Evolutionary conservation across 2,113 vertebrate genomes (phyloP).

Genomic region (Rafetus swinhoei): DNA sequence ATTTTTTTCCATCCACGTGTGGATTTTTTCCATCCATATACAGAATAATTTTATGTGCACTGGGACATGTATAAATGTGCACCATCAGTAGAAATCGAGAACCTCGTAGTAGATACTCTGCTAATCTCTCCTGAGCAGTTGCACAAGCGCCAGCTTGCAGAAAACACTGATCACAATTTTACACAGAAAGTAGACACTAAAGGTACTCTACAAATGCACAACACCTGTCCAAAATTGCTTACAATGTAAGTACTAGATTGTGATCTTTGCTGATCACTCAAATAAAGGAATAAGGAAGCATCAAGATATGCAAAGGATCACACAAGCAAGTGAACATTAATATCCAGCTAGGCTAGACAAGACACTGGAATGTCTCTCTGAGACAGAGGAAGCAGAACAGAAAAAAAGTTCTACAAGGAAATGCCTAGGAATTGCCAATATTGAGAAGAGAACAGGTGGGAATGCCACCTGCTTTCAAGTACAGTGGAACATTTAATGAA

Average conservation of each 20-base stretch:
- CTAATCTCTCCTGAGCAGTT: too few relatives aligned
- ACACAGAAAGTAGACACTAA: neutral
- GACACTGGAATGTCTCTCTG: slow-evolving; percentile 13
- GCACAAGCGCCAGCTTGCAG: too few relatives aligned
- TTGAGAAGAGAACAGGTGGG: neutral
- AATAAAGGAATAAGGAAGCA: slow-evolving; percentile 53
- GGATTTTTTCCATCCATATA: too few relatives aligned
- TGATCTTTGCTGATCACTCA: slow-evolving; percentile 59
- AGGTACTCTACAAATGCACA: neutral
- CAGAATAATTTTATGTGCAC: too few relatives aligned
- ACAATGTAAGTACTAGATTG: neutral
- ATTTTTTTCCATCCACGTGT: too few relatives aligned
- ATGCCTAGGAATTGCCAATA: slow-evolving; percentile 28
- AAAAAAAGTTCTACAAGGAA: slow-evolving; percentile 16
- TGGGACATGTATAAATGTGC: too few relatives aligned
- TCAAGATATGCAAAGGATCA: slow-evolving; percentile 61
- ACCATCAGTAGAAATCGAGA: too few relatives aligned
- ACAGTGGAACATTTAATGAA: neutral
- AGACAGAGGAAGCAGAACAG: slow-evolving; percentile 1
- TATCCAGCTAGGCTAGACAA: slow-evolving; percentile 30
- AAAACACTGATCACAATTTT: neutral
- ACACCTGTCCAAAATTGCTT: slow-evolving; percentile 43
- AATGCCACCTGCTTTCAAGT: neutral
- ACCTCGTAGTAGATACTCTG: too few relatives aligned
- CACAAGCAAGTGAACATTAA: slow-evolving; percentile 56